Evolutionary conservation across 2,888 invertebrate species (phyloP).

Genomic region (Laspeyria flexula): DNA sequence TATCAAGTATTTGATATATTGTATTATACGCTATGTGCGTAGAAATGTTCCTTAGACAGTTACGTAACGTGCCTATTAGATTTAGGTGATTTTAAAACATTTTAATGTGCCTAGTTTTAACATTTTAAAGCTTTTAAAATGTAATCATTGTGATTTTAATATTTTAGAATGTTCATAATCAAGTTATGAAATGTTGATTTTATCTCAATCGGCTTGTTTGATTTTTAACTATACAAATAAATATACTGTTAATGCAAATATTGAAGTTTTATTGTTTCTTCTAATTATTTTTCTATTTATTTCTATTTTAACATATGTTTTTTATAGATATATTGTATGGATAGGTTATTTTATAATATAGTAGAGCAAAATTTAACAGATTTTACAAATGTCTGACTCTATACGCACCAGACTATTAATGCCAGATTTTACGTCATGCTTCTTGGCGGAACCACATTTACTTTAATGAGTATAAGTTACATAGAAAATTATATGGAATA

Average conservation of each 20-base stretch:
- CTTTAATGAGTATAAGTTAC: no score
- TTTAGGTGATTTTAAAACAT: constrained; percentile 66
- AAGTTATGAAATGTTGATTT: constrained; percentile 66
- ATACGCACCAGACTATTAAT: no score
- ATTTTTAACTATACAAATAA: constrained; percentile 65
- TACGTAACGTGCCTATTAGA: constrained; percentile 56
- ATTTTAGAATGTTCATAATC: constrained; percentile 51
- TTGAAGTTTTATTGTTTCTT: constrained; percentile 1
- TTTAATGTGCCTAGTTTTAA: constrained; percentile 61
- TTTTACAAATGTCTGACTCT: no score
- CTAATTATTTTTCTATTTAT: neutral
- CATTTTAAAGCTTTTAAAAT: constrained; percentile 57
- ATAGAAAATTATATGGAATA: no score
- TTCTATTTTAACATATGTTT: no score
- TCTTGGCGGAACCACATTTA: no score
- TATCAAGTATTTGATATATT: constrained; percentile 24
- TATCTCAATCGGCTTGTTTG: constrained; percentile 65
- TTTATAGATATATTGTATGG: no score
- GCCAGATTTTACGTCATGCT: no score
- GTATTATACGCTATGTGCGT: constrained; percentile 60
- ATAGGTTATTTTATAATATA: no score
- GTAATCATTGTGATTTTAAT: constrained; percentile 62
- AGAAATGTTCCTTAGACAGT: constrained; percentile 64
- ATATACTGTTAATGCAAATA: constrained; percentile 48
- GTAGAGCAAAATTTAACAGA: no score